Conservation (phyloP, 2,113 vertebrate species). For the Eulemur macaco region DNA sequence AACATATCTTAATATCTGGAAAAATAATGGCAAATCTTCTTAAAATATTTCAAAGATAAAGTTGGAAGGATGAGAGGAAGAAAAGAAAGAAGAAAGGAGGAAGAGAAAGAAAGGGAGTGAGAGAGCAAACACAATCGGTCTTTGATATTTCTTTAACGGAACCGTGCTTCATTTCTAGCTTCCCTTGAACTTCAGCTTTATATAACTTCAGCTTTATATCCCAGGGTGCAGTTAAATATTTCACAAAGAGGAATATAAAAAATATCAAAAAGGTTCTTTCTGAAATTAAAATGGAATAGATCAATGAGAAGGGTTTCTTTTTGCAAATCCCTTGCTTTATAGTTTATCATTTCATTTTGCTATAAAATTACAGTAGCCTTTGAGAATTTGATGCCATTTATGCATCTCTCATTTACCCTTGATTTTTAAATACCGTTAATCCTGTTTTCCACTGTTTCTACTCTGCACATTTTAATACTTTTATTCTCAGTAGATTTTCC, state of each 20-base stretch:
- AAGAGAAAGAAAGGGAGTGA: neutral
- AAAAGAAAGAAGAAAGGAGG: neutral
- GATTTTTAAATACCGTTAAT: slow-evolving; percentile 37
- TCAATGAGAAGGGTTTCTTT: slow-evolving; percentile 37
- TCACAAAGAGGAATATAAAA: slow-evolving; percentile 36
- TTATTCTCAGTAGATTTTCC: neutral
- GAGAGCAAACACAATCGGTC: neutral
- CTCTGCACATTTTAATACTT: neutral
- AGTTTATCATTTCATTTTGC: slow-evolving; percentile 50
- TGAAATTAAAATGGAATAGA: slow-evolving; percentile 55
- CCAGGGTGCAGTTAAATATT: slow-evolving; percentile 39
- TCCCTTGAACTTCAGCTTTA: neutral
- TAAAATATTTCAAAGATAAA: neutral
- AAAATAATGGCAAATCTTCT: neutral
- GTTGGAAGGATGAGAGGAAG: neutral
- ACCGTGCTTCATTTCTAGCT: neutral
- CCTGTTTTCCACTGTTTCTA: neutral
- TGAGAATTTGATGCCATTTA: slow-evolving; percentile 47
- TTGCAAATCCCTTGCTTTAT: slow-evolving; percentile 48
- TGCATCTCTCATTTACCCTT: neutral
- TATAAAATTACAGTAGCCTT: slow-evolving; percentile 27
- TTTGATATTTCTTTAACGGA: neutral
- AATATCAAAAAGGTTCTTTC: slow-evolving; percentile 37
- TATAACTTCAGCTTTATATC: neutral
- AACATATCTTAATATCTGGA: neutral